Evolutionary conservation across 2,113 vertebrate genomes (phyloP).

Genomic region (Takifugu bimaculatus): DNA sequence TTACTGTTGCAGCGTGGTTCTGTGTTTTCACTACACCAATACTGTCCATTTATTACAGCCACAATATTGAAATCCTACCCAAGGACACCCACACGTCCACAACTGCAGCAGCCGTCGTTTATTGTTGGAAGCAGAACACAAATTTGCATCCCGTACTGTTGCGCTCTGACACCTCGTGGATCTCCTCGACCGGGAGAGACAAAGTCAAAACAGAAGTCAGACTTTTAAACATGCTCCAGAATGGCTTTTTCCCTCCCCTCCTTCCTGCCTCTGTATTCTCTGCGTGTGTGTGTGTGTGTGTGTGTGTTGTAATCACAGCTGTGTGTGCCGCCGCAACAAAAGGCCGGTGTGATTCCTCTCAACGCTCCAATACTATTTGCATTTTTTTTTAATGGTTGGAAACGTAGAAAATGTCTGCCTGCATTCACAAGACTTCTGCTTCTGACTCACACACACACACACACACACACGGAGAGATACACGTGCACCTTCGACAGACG

Average conservation of each 20-base stretch:
- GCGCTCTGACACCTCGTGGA: constrained; percentile 16
- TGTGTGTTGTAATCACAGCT: constrained; percentile 7
- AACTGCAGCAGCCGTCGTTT: constrained; percentile 29
- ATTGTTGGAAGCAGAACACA: constrained; percentile 31
- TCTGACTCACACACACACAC: constrained; percentile 3
- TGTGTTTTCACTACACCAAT: constrained; percentile 25
- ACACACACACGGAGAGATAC: constrained; percentile 17
- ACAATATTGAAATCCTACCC: constrained; percentile 18
- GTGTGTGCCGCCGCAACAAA: constrained; percentile 15
- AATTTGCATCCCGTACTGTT: constrained; percentile 24
- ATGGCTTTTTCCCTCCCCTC: neutral
- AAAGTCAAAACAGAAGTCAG: constrained; percentile 21
- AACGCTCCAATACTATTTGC: constrained; percentile 18
- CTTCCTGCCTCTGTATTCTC: constrained; percentile 9
- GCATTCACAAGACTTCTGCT: constrained; percentile 20
- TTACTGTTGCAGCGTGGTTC: constrained; percentile 18
- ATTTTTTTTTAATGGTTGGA: constrained; percentile 22
- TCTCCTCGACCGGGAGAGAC: constrained; percentile 7
- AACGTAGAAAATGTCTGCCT: constrained; percentile 29
- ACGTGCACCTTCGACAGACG: constrained; percentile 67
- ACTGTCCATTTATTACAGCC: constrained; percentile 31
- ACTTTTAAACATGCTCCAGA: constrained; percentile 12
- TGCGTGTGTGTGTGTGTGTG: neutral
- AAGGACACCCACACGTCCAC: constrained; percentile 32
- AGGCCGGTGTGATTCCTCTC: constrained; percentile 13